phyloP scores from a whole-genome alignment of 64 coral and sea anemone genomes.

The Acropora tenuis region DNA sequence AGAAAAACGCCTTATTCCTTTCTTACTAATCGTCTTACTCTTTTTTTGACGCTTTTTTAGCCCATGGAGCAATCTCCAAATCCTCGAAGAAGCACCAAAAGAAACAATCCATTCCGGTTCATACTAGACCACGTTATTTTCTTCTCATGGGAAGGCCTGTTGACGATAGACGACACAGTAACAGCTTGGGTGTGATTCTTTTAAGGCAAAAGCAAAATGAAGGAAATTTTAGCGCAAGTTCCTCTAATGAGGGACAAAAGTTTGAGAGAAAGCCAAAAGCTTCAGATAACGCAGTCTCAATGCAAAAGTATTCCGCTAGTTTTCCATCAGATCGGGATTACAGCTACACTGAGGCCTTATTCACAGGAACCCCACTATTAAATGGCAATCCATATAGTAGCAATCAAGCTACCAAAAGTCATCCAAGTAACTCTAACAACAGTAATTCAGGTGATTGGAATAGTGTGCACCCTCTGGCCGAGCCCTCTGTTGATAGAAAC shows the following conservation, averaged over 20 bases:
- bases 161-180: background rate
- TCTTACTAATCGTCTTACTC: too few species aligned
- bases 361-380: slow-evolving; percentile 28
- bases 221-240: background rate
- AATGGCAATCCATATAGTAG: background rate
- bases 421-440: background rate
- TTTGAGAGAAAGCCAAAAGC: background rate
- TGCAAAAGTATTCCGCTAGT: background rate
- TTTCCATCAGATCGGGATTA: slow-evolving; percentile 12
- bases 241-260: background rate
- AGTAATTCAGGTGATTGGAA: background rate
- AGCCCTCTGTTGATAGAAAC: background rate
- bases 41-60: background rate
- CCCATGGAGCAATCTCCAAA: background rate
- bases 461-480: background rate
- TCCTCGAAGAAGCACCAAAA: slow-evolving; percentile 12
- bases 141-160: slow-evolving; percentile 28
- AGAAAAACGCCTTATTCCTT: background rate
- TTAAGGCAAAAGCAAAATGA: background rate
- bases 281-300: background rate
- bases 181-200: slow-evolving; percentile 29
- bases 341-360: slow-evolving; percentile 42
- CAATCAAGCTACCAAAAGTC: background rate
- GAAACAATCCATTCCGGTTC: slow-evolving; percentile 8
- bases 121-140: background rate